Conservation (phyloP, 2,888 invertebrate genomes). For the Boloria euphrosyne region DNA sequence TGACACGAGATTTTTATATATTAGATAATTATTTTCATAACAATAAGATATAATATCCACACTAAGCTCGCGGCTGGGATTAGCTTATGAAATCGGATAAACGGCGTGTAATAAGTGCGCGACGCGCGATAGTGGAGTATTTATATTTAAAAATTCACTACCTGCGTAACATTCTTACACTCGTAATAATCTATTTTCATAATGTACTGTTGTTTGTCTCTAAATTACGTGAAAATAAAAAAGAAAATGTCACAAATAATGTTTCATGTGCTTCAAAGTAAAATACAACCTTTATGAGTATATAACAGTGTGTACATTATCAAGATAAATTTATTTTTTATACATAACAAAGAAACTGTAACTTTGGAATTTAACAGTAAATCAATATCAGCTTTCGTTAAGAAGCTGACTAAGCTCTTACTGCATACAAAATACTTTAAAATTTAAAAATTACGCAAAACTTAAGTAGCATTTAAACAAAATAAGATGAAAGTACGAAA, state of each 20-base stretch:
- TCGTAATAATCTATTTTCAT: no score
- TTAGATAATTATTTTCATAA: background rate
- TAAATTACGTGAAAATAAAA: no score
- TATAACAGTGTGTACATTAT: no score
- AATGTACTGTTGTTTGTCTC: no score
- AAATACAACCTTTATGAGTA: no score
- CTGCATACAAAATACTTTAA: slow-evolving; percentile 1
- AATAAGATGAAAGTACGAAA: slow-evolving; percentile 30
- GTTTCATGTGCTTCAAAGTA: no score
- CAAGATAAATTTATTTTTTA: background rate
- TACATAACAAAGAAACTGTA: background rate
- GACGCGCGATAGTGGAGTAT: slow-evolving; percentile 57
- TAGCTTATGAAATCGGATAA: slow-evolving; percentile 65
- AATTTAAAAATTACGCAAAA: slow-evolving; percentile 27
- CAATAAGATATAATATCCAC: slow-evolving; percentile 18
- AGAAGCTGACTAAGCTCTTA: slow-evolving; percentile 10
- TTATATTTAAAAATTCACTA: slow-evolving; percentile 48
- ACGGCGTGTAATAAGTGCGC: slow-evolving; percentile 56
- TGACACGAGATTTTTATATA: no score
- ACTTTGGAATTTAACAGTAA: slow-evolving; percentile 15
- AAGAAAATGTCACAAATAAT: no score
- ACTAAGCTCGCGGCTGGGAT: slow-evolving; percentile 47
- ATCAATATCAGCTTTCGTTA: slow-evolving; percentile 9
- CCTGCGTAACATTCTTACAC: slow-evolving; percentile 18
- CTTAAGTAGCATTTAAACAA: slow-evolving; percentile 12